Percentiles rank a stretch among this genome's conserved stretches.
Evolutionary conservation across 2,888 invertebrate species (phyloP).

Genomic region (Agrochola lychnidis): DNA sequence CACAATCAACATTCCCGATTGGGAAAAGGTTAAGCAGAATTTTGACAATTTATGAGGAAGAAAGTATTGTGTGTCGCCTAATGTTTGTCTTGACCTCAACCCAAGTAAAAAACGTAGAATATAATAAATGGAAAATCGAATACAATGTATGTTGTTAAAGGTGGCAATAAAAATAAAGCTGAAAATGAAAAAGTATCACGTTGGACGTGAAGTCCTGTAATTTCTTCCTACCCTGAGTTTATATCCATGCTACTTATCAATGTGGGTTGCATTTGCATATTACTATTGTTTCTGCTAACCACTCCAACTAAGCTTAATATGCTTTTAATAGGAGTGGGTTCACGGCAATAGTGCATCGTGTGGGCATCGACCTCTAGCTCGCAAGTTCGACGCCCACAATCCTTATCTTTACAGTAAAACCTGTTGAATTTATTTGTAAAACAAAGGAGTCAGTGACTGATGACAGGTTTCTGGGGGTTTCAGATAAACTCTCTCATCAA

Average conservation of each 20-base stretch:
- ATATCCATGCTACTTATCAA: background rate
- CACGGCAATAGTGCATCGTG: slow-evolving; percentile 6
- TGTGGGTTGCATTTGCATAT: background rate
- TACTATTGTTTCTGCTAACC: background rate
- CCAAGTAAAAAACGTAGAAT: too few species aligned
- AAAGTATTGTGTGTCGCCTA: background rate
- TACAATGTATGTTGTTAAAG: too few species aligned
- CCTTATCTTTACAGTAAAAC: background rate
- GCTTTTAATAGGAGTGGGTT: slow-evolving; percentile 23
- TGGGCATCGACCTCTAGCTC: slow-evolving; percentile 16
- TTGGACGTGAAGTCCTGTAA: background rate
- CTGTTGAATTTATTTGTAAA: too few species aligned
- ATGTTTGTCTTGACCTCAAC: background rate
- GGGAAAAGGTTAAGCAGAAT: background rate
- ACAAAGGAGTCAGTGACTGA: background rate
- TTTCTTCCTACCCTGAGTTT: background rate
- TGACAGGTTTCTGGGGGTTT: background rate
- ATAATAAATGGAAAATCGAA: too few species aligned
- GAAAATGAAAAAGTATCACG: background rate
- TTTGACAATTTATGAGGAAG: background rate
- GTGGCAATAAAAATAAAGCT: too few species aligned
- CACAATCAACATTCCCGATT: background rate
- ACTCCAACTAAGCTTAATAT: slow-evolving; percentile 1
- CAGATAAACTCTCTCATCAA: background rate
- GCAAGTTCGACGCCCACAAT: slow-evolving; percentile 15